Evolutionary conservation across 2,888 invertebrate genomes (phyloP).

Genomic region (Leptopilina drosophilae): DNA sequence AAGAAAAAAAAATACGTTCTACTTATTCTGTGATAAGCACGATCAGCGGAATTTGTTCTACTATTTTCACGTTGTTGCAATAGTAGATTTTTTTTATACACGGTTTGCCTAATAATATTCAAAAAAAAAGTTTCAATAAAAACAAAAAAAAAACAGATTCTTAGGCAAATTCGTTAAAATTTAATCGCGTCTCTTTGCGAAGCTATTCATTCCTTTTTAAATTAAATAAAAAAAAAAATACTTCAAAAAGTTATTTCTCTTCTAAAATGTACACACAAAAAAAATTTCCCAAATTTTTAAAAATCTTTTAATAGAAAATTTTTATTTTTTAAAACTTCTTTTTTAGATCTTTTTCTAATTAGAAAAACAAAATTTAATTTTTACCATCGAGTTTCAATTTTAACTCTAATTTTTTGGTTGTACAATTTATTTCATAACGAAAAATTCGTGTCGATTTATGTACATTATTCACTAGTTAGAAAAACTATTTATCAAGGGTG

Average conservation of each 20-base stretch:
- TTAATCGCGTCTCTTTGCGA: slow-evolving; percentile 37
- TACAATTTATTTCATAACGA: too few species aligned
- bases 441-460: too few species aligned
- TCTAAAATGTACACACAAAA: slow-evolving; percentile 48
- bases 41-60: slow-evolving; percentile 59
- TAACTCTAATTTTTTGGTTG: too few species aligned
- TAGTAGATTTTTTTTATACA: slow-evolving; percentile 32
- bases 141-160: slow-evolving; percentile 5
- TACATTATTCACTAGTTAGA: slow-evolving; percentile 48
- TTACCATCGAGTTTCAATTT: too few species aligned
- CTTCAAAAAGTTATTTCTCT: slow-evolving; percentile 47
- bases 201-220: slow-evolving; percentile 60
- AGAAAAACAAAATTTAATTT: too few species aligned
- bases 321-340: too few species aligned
- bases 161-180: slow-evolving; percentile 15
- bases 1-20: slow-evolving; percentile 49
- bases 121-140: slow-evolving; percentile 6
- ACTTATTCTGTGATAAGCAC: slow-evolving; percentile 74
- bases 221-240: slow-evolving; percentile 45
- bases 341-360: too few species aligned
- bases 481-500: slow-evolving; percentile 51
- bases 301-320: too few species aligned
- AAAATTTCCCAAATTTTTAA: too few species aligned
- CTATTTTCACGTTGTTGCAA: slow-evolving; percentile 47
- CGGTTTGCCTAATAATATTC: slow-evolving; percentile 3